Base-by-base conservation (phyloP, 2,888 invertebrate genomes). In the Trichacis sp. region DNA sequence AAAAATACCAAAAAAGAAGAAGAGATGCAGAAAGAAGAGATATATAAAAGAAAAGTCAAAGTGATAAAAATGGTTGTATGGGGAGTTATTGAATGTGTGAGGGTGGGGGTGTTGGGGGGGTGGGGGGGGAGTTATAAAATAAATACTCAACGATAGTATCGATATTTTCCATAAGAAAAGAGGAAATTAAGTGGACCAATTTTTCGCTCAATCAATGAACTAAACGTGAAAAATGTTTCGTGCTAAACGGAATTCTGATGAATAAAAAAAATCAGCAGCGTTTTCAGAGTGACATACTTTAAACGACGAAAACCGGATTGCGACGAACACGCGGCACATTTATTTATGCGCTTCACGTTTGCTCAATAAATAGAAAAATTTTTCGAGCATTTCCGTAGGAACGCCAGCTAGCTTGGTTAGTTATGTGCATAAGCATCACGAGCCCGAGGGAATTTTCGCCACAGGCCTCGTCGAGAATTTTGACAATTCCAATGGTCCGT, bases 211-310 rank as follows among this genome's bases (percentile, higher is more conserved):
- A 33, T 33, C 33, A 2, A 33, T 33, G n/a, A 33, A 33, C 2
- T 33, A 3, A 33, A 33, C 9, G n/a, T 2, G 8, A 33, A 33
- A 33, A 11, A 6, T 2, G 33, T n/a, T n/a, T 9, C n/a, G 33
- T 3, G 33, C 9, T 2, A 2, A 33, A 33, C n/a, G 9, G n/a
- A 33, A 24, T 24, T 24, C 24, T n/a, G n/a, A n/a, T n/a, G 8
- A 24, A 6, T 11, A 33, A 33, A 33, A 33, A 33, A 15, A 17
- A 72, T 73, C 65, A 68, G 71, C 48, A 65, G 54, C 58, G 58
- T 40, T 56, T 42, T 55, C 54, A 56, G 52, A 36, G 52, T 68
- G 67, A 63, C 73, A 64, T 53, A 68, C 36, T 68, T 70, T 50
- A 60, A 42, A 17, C 30, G 29, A 40, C 48, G 52, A 54, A 65